These are phyloP conservation scores for Bungarus multicinctus DNA, from an alignment of 2,113 vertebrate species.

Conservation along the genomic window DNA sequence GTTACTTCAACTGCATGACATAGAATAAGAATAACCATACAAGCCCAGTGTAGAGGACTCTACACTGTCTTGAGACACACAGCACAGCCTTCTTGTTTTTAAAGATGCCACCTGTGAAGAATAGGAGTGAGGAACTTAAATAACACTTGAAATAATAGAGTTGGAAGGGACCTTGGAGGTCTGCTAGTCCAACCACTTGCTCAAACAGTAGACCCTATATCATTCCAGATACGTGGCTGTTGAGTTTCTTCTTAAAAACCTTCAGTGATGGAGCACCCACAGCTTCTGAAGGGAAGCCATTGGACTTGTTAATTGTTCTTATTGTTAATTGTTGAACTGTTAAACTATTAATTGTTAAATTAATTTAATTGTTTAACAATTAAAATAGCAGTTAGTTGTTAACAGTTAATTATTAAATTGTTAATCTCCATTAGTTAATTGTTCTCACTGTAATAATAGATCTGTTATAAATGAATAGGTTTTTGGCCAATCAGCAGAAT, in stretches of 20 bases:
- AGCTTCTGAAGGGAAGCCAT: background rate
- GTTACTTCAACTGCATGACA: background rate
- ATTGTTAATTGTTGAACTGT: background rate
- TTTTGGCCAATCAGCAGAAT: background rate
- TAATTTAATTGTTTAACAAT: background rate
- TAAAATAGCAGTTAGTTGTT: background rate
- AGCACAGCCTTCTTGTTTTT: constrained; percentile 38
- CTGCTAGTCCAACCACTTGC: background rate
- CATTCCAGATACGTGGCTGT: background rate
- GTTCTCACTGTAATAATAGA: background rate
- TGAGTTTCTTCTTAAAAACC: background rate
- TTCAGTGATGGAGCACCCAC: background rate
- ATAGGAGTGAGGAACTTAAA: constrained; percentile 44
- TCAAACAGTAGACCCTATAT: background rate
- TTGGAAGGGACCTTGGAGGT: background rate
- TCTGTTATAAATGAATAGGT: background rate
- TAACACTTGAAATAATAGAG: constrained; percentile 35
- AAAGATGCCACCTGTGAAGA: constrained; percentile 1
- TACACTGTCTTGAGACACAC: constrained; percentile 19
- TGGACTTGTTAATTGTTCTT: background rate
- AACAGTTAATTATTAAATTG: background rate
- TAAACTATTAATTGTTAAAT: background rate
- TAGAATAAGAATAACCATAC: background rate
- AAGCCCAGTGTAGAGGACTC: background rate
- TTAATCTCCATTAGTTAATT: background rate